phyloP scores from a whole-genome alignment of 2,113 vertebrate species.

The Alaudala cheleensis region DNA sequence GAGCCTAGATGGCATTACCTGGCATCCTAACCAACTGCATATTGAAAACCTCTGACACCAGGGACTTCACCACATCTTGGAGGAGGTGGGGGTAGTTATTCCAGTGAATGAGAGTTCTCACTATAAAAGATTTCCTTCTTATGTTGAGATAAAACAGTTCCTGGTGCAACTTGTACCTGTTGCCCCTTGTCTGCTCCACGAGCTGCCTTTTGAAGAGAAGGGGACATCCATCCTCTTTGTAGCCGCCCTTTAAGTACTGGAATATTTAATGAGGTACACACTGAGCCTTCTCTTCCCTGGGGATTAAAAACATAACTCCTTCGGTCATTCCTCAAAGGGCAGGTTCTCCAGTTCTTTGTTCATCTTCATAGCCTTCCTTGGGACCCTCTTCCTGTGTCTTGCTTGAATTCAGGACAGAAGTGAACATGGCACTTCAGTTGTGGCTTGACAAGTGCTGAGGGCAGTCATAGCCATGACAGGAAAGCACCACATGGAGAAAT shows the following conservation, averaged over 20 bases:
- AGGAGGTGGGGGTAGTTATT: too few relatives aligned
- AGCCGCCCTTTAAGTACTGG: neutral
- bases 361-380: neutral
- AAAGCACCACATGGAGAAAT: neutral
- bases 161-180: neutral
- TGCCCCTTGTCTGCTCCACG: neutral
- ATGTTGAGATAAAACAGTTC: neutral
- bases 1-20: neutral
- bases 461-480: neutral
- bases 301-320: neutral
- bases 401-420: neutral
- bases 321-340: neutral
- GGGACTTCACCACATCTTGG: neutral
- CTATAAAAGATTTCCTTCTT: neutral
- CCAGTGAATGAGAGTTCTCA: neutral
- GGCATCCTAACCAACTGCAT: neutral
- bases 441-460: neutral
- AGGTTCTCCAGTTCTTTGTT: neutral
- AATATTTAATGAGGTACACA: neutral
- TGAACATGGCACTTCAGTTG: neutral
- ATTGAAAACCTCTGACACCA: neutral
- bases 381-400: neutral
- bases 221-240: neutral
- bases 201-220: neutral
- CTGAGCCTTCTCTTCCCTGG: neutral